Conservation (phyloP, 2,888 invertebrate species). For the Erebia palarica region DNA sequence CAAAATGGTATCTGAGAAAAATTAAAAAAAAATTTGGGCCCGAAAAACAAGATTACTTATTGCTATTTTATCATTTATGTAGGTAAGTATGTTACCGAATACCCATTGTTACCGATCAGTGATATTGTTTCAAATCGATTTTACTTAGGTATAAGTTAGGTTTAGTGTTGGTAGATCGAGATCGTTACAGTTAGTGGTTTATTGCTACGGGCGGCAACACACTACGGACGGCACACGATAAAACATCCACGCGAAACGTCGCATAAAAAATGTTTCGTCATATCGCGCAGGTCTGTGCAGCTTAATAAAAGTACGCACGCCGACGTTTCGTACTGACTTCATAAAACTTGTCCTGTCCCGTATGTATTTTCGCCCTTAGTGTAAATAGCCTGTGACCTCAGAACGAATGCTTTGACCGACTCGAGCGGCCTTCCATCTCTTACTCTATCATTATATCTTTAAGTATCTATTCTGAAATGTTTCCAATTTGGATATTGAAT, state of each 20-base stretch:
- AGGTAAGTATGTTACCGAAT: constrained; percentile 4
- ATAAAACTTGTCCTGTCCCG: too few relatives aligned
- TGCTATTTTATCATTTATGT: not conserved
- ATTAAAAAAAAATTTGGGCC: not conserved
- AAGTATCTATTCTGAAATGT: too few relatives aligned
- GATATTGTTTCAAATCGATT: not conserved
- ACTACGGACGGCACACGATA: too few relatives aligned
- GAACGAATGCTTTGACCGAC: not conserved
- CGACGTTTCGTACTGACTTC: too few relatives aligned
- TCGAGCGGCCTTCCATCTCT: not conserved
- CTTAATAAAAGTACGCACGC: too few relatives aligned
- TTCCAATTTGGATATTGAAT: too few relatives aligned
- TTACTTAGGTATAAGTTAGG: not conserved
- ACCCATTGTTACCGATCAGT: constrained; percentile 8
- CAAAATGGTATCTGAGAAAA: not conserved
- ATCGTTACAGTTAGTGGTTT: not conserved
- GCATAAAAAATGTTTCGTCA: too few relatives aligned
- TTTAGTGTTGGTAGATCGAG: not conserved
- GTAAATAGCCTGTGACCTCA: not conserved
- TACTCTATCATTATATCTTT: too few relatives aligned
- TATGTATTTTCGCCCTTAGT: too few relatives aligned
- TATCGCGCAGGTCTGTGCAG: too few relatives aligned
- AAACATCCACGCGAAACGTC: too few relatives aligned
- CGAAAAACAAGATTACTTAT: not conserved
- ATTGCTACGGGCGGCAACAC: not conserved